These are phyloP conservation scores for Murina feae DNA, from an alignment of 2,113 vertebrate genomes.

Conservation along the genomic window DNA sequence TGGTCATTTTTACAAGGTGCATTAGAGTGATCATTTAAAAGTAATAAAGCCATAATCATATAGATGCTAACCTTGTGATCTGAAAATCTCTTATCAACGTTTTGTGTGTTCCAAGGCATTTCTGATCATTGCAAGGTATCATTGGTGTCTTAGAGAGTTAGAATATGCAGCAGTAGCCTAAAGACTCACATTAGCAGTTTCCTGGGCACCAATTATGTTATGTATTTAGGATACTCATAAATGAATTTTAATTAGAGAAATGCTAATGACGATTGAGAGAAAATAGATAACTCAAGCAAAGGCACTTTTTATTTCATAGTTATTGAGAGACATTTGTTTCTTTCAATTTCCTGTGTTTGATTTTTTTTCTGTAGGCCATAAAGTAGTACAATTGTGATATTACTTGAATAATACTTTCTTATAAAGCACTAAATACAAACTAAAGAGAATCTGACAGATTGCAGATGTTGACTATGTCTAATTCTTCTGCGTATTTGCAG, in stretches of 20 bases:
- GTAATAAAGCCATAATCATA: background rate
- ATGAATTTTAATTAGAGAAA: slow-evolving; percentile 51
- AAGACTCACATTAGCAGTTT: background rate
- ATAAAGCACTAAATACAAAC: background rate
- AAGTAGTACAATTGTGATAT: background rate
- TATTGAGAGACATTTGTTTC: background rate
- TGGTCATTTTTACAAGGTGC: background rate
- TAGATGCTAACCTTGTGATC: background rate
- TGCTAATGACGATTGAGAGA: background rate
- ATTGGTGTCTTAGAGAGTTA: background rate
- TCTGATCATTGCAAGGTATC: background rate
- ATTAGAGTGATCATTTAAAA: background rate
- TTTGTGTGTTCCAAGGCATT: background rate
- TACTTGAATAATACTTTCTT: background rate
- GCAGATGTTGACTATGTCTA: background rate
- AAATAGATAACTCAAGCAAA: slow-evolving; percentile 25
- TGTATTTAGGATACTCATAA: slow-evolving; percentile 17
- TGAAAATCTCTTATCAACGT: background rate
- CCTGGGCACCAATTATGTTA: slow-evolving; percentile 32
- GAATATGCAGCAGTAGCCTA: background rate
- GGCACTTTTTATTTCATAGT: background rate
- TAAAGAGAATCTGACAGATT: background rate
- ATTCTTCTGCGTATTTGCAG: background rate
- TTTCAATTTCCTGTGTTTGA: background rate
- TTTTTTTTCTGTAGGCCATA: background rate